phyloP scores from a whole-genome alignment of 2,888 invertebrate species.

The Trissolcus japonicus region DNA sequence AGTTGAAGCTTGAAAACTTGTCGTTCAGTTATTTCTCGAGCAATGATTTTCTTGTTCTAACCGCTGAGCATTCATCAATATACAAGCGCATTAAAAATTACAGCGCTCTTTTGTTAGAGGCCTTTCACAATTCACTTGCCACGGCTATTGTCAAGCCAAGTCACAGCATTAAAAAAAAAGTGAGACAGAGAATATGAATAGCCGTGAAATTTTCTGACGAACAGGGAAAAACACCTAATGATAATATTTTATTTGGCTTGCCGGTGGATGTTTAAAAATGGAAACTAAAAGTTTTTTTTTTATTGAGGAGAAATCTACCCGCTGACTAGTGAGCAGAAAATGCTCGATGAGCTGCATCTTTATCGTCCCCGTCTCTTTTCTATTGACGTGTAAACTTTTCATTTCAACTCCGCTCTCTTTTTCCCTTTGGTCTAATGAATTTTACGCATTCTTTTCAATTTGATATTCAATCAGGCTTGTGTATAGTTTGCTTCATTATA shows the following conservation, averaged over 20 bases:
- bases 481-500: conserved; percentile 27
- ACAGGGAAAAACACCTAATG: conserved; percentile 4
- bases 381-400: too few species aligned
- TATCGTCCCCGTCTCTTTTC: conserved; percentile 20
- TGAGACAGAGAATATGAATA: conserved; percentile 27
- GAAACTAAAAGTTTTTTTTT: conserved; percentile 37
- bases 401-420: conserved; percentile 1
- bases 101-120: conserved; percentile 8
- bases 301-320: conserved; percentile 49
- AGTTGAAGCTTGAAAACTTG: background rate
- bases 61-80: conserved; percentile 18
- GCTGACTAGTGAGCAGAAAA: conserved; percentile 34
- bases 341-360: conserved; percentile 49
- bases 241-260: conserved; percentile 36
- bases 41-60: conserved; percentile 4
- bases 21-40: background rate
- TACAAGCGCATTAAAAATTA: conserved; percentile 13
- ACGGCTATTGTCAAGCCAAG: background rate
- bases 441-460: conserved; percentile 3
- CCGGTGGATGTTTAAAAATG: conserved; percentile 46
- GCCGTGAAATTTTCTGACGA: conserved; percentile 5
- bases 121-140: conserved; percentile 16
- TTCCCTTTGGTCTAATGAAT: conserved; percentile 9
- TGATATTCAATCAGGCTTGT: conserved; percentile 13
- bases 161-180: conserved; percentile 7